Base-by-base conservation (phyloP, 1,140 invertebrate genomes). In the Drosophila prosaltans region DNA sequence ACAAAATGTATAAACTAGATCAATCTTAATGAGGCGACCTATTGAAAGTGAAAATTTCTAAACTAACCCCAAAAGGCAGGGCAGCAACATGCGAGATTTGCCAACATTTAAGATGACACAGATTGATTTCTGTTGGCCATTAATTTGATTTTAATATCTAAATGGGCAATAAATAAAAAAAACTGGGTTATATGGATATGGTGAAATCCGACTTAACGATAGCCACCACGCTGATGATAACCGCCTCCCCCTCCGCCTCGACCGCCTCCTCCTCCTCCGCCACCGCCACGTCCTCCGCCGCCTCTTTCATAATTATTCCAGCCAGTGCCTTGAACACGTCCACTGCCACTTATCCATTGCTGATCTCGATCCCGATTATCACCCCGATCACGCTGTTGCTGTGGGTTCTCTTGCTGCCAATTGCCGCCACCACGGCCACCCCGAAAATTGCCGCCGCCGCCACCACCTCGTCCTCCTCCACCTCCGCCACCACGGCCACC, bases 201-300 rank as follows among this genome's bases (percentile, higher is more conserved):
- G 11, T 16, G 28, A 11, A 26, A 41, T 36, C 3, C 2, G 3
- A n/a, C 2, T 78, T 30, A 85, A 24, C 78, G 78, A 30, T 67
- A 74, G n/a, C 66, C 84, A 10, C 76, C 76, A 8, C 80, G 80
- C n/a, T 91, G 73, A 41, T 77, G 65, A 7, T 72, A 58, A 10
- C 83, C 79, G 16, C 78, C 74, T 6, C 92, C 90, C 64, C 91
- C 81, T 65, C 93, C 91, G 63, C 92, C 91, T 4, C 91, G 90
- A 16, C 90, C 68, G 10, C 92, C 73, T 41, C 85, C 83, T 32
- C 85, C 83, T 32, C 16, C 16, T 16, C 16, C 16, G 28, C 71
- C 72, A 11, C 66, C 58, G 55, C 75, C 61, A 0, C 80, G 21
- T 1, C 72, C 54, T 10, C 72, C 51, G 1, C 78, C 66, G 5